A percentile compares a stretch with the other conserved stretches of the same genome.
Evolutionary conservation across 2,113 vertebrate species (phyloP).

Genomic region (Miniopterus natalensis): DNA sequence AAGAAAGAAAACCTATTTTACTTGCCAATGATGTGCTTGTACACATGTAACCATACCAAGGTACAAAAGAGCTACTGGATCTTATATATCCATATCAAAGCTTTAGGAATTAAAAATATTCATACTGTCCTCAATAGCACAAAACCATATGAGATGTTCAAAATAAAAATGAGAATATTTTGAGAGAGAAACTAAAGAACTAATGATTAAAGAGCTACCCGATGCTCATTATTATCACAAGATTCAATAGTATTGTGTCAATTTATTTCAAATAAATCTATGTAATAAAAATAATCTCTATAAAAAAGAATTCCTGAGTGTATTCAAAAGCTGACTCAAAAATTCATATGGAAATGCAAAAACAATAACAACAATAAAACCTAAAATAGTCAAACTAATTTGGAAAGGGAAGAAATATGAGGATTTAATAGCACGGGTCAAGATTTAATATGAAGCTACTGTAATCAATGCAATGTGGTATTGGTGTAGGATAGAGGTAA

Average conservation of each 20-base stretch:
- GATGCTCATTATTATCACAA: background rate
- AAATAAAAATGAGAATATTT: background rate
- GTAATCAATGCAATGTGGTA: background rate
- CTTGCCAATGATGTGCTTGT: background rate
- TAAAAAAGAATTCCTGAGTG: background rate
- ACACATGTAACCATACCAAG: background rate
- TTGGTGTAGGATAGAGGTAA: background rate
- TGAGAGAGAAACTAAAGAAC: background rate
- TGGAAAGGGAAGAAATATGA: background rate
- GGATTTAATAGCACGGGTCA: background rate
- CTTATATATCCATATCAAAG: background rate
- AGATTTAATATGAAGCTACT: background rate
- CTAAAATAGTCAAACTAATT: background rate
- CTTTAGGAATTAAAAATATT: background rate
- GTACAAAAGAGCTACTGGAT: background rate
- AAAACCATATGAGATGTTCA: background rate
- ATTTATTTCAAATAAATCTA: background rate
- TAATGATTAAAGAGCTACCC: background rate
- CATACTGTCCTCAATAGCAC: background rate
- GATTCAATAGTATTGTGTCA: background rate
- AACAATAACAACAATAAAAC: too few species aligned
- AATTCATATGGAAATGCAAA: background rate
- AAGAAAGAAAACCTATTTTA: background rate
- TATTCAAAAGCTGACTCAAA: background rate
- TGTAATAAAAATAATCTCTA: background rate